These are phyloP conservation scores for Cheilosia pagana DNA, from an alignment of 2,888 invertebrate genomes.

Conservation along the genomic window DNA sequence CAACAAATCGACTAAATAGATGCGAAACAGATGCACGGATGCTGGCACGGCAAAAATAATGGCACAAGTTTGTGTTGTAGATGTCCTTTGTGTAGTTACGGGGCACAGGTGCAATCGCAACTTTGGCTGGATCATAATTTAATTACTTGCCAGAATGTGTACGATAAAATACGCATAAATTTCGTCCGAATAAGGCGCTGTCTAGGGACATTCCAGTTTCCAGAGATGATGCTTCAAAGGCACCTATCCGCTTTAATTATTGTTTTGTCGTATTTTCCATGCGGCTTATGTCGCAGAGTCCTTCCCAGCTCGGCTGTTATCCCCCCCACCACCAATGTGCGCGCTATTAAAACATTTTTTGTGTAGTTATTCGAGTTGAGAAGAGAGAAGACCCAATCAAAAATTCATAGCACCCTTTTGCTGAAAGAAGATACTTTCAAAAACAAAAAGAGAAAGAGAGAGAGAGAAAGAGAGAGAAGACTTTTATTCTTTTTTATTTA, in stretches of 20 bases:
- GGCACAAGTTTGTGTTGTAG: conserved; percentile 54
- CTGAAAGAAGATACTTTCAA: conserved; percentile 20
- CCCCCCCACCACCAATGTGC: conserved; percentile 18
- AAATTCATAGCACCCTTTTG: conserved; percentile 66
- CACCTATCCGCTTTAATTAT: conserved; percentile 11
- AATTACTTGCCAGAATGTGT: conserved; percentile 67
- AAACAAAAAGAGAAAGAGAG: conserved; percentile 1
- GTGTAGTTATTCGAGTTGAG: conserved; percentile 43
- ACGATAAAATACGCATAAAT: conserved; percentile 41
- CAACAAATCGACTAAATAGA: conserved; percentile 67
- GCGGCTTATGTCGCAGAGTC: conserved; percentile 4
- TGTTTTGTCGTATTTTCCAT: conserved; percentile 3
- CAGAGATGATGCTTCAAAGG: background rate
- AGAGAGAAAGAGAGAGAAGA: background rate
- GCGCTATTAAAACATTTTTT: conserved; percentile 48
- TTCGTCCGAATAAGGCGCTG: conserved; percentile 28
- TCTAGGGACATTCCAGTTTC: background rate
- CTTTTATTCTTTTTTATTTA: conserved; percentile 54
- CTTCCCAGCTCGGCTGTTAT: conserved; percentile 24
- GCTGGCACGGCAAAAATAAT: conserved; percentile 36
- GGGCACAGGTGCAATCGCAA: conserved; percentile 66
- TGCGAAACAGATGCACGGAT: conserved; percentile 66
- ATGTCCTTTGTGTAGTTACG: conserved; percentile 45
- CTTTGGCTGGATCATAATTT: conserved; percentile 71
- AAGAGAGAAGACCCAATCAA: conserved; percentile 63